Conservation (phyloP, 1,140 invertebrate species). For the Leptonema lineaticorne region DNA sequence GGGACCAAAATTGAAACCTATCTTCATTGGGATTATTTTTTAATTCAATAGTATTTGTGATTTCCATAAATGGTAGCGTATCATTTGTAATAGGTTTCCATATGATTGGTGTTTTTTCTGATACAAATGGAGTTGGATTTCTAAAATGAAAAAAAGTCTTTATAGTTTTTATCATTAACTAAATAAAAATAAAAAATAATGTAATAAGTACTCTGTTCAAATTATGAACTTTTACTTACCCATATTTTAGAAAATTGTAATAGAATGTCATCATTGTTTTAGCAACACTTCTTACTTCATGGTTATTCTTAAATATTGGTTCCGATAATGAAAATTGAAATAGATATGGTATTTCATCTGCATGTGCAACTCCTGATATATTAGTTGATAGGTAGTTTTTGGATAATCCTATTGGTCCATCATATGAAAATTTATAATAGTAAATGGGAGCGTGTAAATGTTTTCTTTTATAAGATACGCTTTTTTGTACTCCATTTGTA, state of each 20-base stretch:
- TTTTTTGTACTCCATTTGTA: not conserved
- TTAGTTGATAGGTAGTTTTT: slow-evolving; percentile 47
- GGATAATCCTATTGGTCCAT: slow-evolving; percentile 45
- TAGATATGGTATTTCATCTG: slow-evolving; percentile 50
- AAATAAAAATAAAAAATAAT: not conserved
- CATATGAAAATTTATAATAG: slow-evolving; percentile 46
- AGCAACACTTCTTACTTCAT: slow-evolving; percentile 45
- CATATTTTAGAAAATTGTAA: slow-evolving; percentile 59
- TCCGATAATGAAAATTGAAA: slow-evolving; percentile 49
- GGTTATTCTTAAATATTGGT: slow-evolving; percentile 41
- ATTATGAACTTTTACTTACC: slow-evolving; percentile 44
- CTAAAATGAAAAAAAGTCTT: slow-evolving; percentile 42
- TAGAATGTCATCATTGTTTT: slow-evolving; percentile 51
- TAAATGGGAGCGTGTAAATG: slow-evolving; percentile 16
- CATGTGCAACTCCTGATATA: slow-evolving; percentile 46
- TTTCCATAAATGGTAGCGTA: slow-evolving; percentile 49
- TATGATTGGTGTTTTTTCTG: slow-evolving; percentile 22
- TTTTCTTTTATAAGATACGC: not conserved
- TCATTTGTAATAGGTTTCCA: slow-evolving; percentile 47
- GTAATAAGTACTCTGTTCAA: not conserved
- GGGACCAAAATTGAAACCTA: slow-evolving; percentile 50
- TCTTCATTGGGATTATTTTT: slow-evolving; percentile 48
- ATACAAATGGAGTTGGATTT: slow-evolving; percentile 46
- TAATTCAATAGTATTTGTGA: slow-evolving; percentile 46
- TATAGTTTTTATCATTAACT: too few species aligned